These are phyloP conservation scores for Gymnosoma rotundatum DNA, from an alignment of 2,888 invertebrate genomes.

Conservation along the genomic window DNA sequence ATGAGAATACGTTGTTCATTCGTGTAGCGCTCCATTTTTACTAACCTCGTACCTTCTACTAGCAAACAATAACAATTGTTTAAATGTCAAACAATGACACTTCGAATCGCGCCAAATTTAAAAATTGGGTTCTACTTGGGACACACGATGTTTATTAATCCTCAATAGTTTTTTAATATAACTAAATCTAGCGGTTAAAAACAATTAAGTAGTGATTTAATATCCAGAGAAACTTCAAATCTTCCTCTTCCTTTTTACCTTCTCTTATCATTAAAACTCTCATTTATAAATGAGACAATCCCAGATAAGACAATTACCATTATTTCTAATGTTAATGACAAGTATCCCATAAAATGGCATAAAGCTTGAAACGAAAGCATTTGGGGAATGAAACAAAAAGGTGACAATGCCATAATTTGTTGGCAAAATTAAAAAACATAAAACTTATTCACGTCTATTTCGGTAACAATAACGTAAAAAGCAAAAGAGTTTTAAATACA, in stretches of 20 bases:
- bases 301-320: constrained; percentile 64
- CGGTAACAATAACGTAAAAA: constrained; percentile 55
- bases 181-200: constrained; percentile 29
- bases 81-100: too few species aligned
- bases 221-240: constrained; percentile 1
- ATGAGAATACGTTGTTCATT: too few species aligned
- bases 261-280: neutral
- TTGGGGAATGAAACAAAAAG: constrained; percentile 62
- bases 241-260: neutral
- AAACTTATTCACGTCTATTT: constrained; percentile 70
- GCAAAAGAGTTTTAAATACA: constrained; percentile 1
- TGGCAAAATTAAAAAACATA: constrained; percentile 70
- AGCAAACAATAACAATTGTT: too few species aligned
- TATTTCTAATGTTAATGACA: constrained; percentile 66
- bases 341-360: constrained; percentile 51
- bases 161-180: constrained; percentile 8
- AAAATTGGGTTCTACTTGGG: too few species aligned
- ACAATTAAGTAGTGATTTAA: constrained; percentile 6
- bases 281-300: constrained; percentile 47
- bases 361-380: constrained; percentile 36
- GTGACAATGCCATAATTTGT: constrained; percentile 76
- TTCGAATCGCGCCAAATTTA: too few species aligned
- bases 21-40: too few species aligned
- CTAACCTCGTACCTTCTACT: too few species aligned
- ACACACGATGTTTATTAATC: too few species aligned